A percentile compares a stretch with the other conserved stretches of the same genome.
These are phyloP conservation scores for Yponomeuta evonymella DNA, from an alignment of 2,888 invertebrate genomes.

Conservation along the genomic window DNA sequence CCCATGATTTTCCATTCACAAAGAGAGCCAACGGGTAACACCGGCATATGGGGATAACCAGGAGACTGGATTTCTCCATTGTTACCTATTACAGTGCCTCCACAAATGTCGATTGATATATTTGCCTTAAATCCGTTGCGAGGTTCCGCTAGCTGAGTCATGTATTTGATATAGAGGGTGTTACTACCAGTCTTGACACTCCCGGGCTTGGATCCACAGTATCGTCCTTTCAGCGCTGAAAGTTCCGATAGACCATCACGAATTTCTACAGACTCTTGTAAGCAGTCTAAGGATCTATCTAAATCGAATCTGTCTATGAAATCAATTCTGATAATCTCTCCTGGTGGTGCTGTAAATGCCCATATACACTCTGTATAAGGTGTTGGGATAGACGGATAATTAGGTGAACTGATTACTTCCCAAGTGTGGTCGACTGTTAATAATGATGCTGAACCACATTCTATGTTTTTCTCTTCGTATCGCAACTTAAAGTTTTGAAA, in stretches of 20 bases:
- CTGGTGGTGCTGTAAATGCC: constrained; percentile 83
- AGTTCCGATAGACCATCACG: constrained; percentile 86
- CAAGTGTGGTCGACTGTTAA: constrained; percentile 65
- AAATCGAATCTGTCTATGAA: constrained; percentile 87
- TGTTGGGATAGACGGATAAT: constrained; percentile 87
- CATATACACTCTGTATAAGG: constrained; percentile 90
- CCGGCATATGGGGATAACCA: constrained; percentile 75
- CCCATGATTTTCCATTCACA: constrained; percentile 85
- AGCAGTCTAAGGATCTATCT: constrained; percentile 42
- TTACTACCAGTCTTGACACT: constrained; percentile 80
- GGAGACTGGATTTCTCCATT: constrained; percentile 81
- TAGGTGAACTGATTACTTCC: constrained; percentile 82
- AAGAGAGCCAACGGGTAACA: constrained; percentile 72
- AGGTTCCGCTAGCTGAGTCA: constrained; percentile 81
- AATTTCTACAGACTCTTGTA: constrained; percentile 83
- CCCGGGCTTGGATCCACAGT: constrained; percentile 78
- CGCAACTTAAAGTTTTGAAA: constrained; percentile 60
- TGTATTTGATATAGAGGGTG: constrained; percentile 81
- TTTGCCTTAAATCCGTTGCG: constrained; percentile 86
- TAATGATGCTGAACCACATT: constrained; percentile 82
- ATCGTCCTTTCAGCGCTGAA: constrained; percentile 80
- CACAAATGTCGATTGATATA: constrained; percentile 76
- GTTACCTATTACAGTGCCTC: constrained; percentile 78
- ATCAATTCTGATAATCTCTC: constrained; percentile 84
- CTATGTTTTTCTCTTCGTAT: constrained; percentile 78